A percentile compares a stretch with the other conserved stretches of the same genome.
Evolutionary conservation across 2,113 vertebrate genomes (phyloP).

Genomic region (Eretmodus cyanostictus): DNA sequence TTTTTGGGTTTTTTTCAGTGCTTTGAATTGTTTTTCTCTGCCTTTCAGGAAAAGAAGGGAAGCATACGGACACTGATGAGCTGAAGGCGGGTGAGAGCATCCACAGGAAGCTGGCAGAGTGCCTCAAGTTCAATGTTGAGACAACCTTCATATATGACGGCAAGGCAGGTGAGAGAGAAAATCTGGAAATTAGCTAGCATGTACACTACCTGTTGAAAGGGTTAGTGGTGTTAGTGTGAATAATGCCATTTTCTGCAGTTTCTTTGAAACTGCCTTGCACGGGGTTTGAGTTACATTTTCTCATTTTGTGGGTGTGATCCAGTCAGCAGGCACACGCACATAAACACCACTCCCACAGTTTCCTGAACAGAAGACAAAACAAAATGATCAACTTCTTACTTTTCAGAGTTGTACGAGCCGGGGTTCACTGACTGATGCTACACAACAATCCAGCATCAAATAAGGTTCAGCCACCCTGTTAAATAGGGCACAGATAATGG

Average conservation of each 20-base stretch:
- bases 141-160: not conserved
- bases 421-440: not conserved
- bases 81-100: not conserved
- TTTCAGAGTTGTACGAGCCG: not conserved
- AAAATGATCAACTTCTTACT: not conserved
- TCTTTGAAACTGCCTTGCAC: not conserved
- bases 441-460: not conserved
- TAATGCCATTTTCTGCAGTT: not conserved
- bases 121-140: not conserved
- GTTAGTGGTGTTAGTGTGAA: not conserved
- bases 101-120: not conserved
- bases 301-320: no score
- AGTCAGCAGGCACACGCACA: not conserved
- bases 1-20: accelerated
- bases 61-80: not conserved
- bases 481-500: no score
- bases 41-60: not conserved
- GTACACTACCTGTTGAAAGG: not conserved
- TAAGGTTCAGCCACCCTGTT: no score
- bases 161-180: not conserved
- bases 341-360: not conserved
- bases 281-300: not conserved
- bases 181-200: not conserved
- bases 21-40: not conserved
- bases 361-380: not conserved